phyloP scores from a whole-genome alignment of 2,113 vertebrate genomes.

The Vireo altiloquus region DNA sequence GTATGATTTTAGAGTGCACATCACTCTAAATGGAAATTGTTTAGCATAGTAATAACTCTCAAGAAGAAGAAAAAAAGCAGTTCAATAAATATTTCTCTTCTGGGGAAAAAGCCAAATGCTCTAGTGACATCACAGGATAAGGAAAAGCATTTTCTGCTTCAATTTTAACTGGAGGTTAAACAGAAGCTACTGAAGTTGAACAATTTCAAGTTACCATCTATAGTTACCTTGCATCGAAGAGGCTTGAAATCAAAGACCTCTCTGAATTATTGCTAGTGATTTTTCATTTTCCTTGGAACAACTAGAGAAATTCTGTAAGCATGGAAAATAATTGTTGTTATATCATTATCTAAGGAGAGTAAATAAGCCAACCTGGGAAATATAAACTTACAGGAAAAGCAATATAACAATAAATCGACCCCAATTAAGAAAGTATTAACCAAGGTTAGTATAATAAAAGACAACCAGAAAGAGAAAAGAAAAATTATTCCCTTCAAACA shows the following conservation, averaged over 20 bases:
- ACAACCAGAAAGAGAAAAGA: neutral
- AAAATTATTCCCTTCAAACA: neutral
- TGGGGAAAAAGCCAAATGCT: neutral
- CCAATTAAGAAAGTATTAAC: neutral
- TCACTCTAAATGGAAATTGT: neutral
- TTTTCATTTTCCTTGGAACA: neutral
- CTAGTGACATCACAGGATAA: neutral
- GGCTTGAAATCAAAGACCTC: neutral
- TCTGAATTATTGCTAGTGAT: neutral
- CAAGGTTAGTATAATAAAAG: neutral
- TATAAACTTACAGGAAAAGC: neutral
- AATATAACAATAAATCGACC: neutral
- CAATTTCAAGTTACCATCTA: neutral
- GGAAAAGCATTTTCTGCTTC: neutral
- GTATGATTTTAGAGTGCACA: neutral
- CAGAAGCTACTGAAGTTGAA: neutral
- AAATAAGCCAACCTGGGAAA: neutral
- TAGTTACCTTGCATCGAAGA: neutral
- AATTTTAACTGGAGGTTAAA: neutral
- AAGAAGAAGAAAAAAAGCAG: neutral
- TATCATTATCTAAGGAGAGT: neutral
- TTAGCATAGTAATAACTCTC: neutral
- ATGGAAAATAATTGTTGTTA: neutral
- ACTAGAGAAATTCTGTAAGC: neutral
- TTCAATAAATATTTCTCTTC: neutral